phyloP scores from a whole-genome alignment of 1,140 invertebrate species.

The Littorina saxatilis region DNA sequence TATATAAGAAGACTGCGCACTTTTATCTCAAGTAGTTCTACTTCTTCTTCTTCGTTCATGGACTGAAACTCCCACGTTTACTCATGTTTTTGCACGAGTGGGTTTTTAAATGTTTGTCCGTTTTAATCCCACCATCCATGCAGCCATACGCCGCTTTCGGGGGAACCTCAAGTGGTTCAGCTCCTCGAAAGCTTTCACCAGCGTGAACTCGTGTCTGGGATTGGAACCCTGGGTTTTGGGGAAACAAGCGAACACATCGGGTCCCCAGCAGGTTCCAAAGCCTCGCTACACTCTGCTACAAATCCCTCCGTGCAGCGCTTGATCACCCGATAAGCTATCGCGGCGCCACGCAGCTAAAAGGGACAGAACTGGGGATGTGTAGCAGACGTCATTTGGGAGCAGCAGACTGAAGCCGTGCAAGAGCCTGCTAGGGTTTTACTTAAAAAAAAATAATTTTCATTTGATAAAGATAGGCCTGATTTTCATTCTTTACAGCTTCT shows the following conservation, averaged over 20 bases:
- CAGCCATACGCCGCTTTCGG: too few species aligned
- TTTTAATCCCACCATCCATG: too few species aligned
- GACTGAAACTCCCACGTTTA: too few species aligned
- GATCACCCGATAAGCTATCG: conserved; percentile 27
- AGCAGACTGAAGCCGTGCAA: background rate
- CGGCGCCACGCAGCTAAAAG: background rate
- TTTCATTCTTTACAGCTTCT: background rate
- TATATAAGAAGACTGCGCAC: too few species aligned
- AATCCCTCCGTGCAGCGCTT: background rate
- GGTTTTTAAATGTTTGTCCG: too few species aligned
- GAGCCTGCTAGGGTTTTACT: background rate
- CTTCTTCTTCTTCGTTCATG: too few species aligned
- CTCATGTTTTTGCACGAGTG: too few species aligned
- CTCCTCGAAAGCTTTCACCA: background rate
- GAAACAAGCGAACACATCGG: background rate
- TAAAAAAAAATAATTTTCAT: background rate
- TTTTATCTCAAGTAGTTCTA: too few species aligned
- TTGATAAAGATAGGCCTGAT: background rate
- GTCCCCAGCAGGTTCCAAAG: background rate
- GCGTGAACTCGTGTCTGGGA: background rate
- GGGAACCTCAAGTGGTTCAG: too few species aligned
- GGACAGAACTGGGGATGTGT: background rate
- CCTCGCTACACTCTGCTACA: background rate
- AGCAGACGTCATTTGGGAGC: background rate
- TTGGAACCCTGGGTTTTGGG: conserved; percentile 14